Percentiles rank a stretch among this genome's conserved stretches.
Conservation (phyloP, 2,888 invertebrate genomes). For the Polyploca ridens region DNA sequence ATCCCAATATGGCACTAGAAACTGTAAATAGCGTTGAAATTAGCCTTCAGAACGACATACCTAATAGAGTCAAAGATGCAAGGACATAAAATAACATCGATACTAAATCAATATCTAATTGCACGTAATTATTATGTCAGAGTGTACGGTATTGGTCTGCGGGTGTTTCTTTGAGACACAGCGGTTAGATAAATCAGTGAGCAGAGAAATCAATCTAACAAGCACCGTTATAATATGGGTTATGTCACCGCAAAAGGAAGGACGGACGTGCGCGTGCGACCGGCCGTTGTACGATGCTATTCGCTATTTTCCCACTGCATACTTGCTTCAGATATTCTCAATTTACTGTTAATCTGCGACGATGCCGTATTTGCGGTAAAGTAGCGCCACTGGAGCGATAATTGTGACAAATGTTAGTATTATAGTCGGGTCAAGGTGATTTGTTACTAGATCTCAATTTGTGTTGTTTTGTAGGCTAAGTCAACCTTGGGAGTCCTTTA, state of each 20-base stretch:
- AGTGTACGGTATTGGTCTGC: slow-evolving; percentile 19
- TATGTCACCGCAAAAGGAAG: slow-evolving; percentile 71
- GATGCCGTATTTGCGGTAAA: slow-evolving; percentile 15
- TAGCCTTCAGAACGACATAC: too few relatives aligned
- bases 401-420: slow-evolving; percentile 13
- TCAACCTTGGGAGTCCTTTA: slow-evolving; percentile 5
- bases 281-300: slow-evolving; percentile 19
- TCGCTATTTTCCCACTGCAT: slow-evolving; percentile 49
- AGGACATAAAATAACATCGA: neutral
- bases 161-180: slow-evolving; percentile 28
- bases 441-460: slow-evolving; percentile 1
- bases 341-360: slow-evolving; percentile 58
- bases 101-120: slow-evolving; percentile 9
- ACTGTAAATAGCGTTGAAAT: neutral
- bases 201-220: slow-evolving; percentile 53
- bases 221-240: slow-evolving; percentile 70
- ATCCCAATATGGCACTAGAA: slow-evolving; percentile 4
- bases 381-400: slow-evolving; percentile 10
- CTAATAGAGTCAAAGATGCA: neutral
- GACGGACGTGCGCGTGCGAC: slow-evolving; percentile 48
- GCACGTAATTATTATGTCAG: slow-evolving; percentile 37
- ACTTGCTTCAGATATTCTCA: slow-evolving; percentile 48
- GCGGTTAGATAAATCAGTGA: slow-evolving; percentile 43
- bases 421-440: neutral
- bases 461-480: neutral